phyloP scores from a whole-genome alignment of 2,888 invertebrate species.

The Idaea aversata region DNA sequence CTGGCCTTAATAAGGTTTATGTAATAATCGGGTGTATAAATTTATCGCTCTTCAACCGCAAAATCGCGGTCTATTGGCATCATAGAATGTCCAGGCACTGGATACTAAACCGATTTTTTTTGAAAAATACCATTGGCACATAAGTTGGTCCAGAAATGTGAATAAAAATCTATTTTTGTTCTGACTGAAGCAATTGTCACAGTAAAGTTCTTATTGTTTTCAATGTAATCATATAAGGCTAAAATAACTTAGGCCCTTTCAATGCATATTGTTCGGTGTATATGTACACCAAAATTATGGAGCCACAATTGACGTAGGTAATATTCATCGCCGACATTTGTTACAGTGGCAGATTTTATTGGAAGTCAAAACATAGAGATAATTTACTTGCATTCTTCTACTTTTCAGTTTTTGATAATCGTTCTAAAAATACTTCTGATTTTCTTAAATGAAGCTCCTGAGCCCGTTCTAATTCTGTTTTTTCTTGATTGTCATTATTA shows the following conservation, averaged over 20 bases:
- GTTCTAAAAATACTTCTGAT: no score
- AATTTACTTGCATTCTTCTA: constrained; percentile 5
- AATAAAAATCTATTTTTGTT: constrained; percentile 25
- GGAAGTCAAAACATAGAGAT: constrained; percentile 13
- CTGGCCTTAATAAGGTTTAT: no score
- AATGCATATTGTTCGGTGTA: constrained; percentile 6
- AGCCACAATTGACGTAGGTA: constrained; percentile 12
- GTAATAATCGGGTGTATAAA: no score
- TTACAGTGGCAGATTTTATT: constrained; percentile 12
- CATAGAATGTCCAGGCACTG: constrained; percentile 32
- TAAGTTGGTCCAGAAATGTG: constrained; percentile 21
- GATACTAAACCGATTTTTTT: constrained; percentile 23
- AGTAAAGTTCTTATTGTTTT: constrained; percentile 8
- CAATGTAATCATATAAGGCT: neutral
- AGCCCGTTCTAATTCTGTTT: no score
- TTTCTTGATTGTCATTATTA: no score
- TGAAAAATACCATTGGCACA: constrained; percentile 22
- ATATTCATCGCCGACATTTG: constrained; percentile 10
- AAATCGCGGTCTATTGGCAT: constrained; percentile 31
- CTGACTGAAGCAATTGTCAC: constrained; percentile 12
- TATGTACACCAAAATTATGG: constrained; percentile 14
- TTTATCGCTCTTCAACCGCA: constrained; percentile 30
- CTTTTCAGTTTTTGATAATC: neutral
- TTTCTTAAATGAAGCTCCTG: no score
- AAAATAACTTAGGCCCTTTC: no score